Base-by-base conservation (phyloP, 2,797 vertebrate species). In the Acestrorhynchus altus region DNA sequence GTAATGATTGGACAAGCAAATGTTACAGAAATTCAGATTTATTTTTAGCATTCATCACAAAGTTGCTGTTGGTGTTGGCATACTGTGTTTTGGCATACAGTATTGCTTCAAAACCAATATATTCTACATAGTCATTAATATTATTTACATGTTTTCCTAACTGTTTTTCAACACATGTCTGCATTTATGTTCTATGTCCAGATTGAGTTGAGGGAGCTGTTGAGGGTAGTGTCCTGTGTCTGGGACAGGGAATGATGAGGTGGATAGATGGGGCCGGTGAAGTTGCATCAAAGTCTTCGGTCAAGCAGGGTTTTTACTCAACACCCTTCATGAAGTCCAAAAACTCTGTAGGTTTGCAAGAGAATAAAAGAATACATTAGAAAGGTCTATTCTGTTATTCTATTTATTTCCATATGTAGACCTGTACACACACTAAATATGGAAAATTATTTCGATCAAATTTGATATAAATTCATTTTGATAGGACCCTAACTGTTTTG, bases 321-420 rank as follows among this genome's bases (percentile, higher is more conserved):
- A 94, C 94, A 42, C 94, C 94, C 86, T 94, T 94, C 94, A 94
- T 94, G 84, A 94, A 94, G 80, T 94, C 94, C 90, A 94, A 86
- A 86, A 94, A 94, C 82, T 94, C 94, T 94, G 89, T 83, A 49
- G 79, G 44, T 84, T 76, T 80, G 39, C 59, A 68, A 78, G 51
- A 31, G 68, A 64, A 13, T 1, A 49, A 11, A 52, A 13, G 28
- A 22, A 18, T 16, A 7, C 12, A 35, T 56, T 12, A 64, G 35
- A n/a, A n/a, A n/a, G n/a, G n/a, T n/a, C n/a, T n/a, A n/a, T n/a
- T n/a, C n/a, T n/a, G n/a, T n/a, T n/a, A n/a, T n/a, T n/a, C n/a
- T n/a, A n/a, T n/a, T n/a, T n/a, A n/a, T n/a, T n/a, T n/a, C n/a
- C n/a, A n/a, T n/a, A n/a, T n/a, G n/a, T n/a, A n/a, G n/a, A n/a